Base-by-base conservation (phyloP, 2,113 vertebrate species). In the Dipodomys stephensi region DNA sequence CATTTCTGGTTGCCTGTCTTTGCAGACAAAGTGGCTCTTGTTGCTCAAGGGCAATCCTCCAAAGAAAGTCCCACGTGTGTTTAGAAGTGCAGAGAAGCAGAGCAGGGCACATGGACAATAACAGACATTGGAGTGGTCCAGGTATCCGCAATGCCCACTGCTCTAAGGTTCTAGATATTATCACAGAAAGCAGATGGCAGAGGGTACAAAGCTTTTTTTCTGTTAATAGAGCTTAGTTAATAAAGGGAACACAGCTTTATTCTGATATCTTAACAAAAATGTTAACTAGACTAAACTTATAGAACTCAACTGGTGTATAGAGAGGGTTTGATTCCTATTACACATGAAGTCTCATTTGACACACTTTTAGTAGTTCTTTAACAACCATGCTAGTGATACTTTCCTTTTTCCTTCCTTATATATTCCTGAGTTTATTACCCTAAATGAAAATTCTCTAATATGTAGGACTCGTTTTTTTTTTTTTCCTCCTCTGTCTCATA, bases 361-460 rank as follows among this genome's bases (percentile, higher is more conserved):
- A 11, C 83, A 25, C 80, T 95, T 91, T 25, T 28, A 39, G 13
- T 69, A 88, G 60, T 57, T 30, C 62, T 93, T 92, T 73, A 62
- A 67, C 84, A 84, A 89, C 35, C 73, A 23, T 15, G n/a, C 18
- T 35, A 49, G 19, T 68, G 78, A 77, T n/a, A 25, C 4, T 1
- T 72, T 9, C 30, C 86, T 83, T 7, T 65, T 44, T 84, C 35
- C 81, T 90, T 22, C n/a, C 91, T 7, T 0, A 30, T 53, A 12
- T n/a, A 65, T 13, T 16, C 0, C 28, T 25, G 93, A 46, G 35
- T 78, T 73, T 32, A 46, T 69, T 71, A 16, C 18, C 5, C 3
- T 71, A 57, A 71, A 49, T 28, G 69, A 87, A 72, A 13, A 28
- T 28, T 81, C 18, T 44, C 3, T 57, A 85, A 84, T 12, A 60